Evolutionary conservation across 2,113 vertebrate genomes (phyloP).

Genomic region (Hippopotamus amphibius): DNA sequence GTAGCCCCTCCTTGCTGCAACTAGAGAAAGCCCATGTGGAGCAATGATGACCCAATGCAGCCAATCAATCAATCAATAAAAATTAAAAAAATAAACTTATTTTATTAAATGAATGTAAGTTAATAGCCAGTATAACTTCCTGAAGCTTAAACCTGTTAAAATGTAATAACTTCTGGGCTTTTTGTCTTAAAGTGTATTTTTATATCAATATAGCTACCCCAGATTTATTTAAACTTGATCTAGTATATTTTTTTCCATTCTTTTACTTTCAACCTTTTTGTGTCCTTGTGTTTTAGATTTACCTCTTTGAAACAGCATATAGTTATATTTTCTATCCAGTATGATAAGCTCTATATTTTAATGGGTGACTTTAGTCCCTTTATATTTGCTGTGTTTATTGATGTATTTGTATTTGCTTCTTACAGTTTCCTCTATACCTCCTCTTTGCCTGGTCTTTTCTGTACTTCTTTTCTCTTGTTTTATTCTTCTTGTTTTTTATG

Average conservation of each 20-base stretch:
- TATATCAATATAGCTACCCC: not conserved
- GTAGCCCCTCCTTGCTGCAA: too few relatives aligned
- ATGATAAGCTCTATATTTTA: not conserved
- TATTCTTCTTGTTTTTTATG: not conserved
- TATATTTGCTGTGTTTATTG: not conserved
- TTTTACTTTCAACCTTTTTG: slow-evolving; percentile 6
- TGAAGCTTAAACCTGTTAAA: not conserved
- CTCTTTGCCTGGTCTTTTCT: not conserved
- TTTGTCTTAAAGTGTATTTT: slow-evolving; percentile 39
- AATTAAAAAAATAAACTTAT: not conserved
- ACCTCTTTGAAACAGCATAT: slow-evolving; percentile 22
- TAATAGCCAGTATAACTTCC: not conserved
- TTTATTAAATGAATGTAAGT: not conserved
- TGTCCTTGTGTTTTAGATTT: slow-evolving; percentile 1
- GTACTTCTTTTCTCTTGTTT: not conserved
- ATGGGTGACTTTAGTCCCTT: not conserved
- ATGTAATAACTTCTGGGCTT: not conserved
- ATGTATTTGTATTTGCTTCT: not conserved
- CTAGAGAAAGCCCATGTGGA: too few relatives aligned
- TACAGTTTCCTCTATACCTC: not conserved
- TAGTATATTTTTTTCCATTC: not conserved
- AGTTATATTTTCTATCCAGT: not conserved
- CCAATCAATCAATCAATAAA: too few relatives aligned
- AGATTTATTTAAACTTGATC: slow-evolving; percentile 31
- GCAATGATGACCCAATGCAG: too few relatives aligned